Evolutionary conservation across 37 sponge, comb jelly and placozoan species (phyloP).

Genomic region (Theonella swinhoei): DNA sequence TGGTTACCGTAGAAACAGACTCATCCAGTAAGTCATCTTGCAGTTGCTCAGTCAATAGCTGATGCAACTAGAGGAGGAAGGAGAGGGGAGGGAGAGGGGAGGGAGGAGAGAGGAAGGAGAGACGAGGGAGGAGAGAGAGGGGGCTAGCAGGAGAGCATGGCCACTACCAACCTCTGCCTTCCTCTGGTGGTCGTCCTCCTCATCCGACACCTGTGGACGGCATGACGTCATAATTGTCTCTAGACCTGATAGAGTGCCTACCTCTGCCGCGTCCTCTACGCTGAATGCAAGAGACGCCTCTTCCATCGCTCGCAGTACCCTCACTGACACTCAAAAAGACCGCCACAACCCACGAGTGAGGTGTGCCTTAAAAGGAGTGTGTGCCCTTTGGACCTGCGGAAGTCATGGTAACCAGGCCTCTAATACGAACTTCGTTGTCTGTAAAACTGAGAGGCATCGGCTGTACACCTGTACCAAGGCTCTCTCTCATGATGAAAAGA

Average conservation of each 20-base stretch:
- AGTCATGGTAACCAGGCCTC: too few species aligned
- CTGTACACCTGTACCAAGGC: slow-evolving; percentile 7
- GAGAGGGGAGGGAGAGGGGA: not conserved
- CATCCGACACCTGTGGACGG: too few species aligned
- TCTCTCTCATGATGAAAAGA: slow-evolving; percentile 16
- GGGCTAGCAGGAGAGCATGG: too few species aligned
- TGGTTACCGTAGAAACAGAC: not conserved
- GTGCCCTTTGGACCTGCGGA: too few species aligned
- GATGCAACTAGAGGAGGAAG: slow-evolving; percentile 9
- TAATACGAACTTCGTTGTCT: not conserved
- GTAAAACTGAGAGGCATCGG: slow-evolving; percentile 17
- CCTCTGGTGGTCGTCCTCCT: slow-evolving; percentile 27
- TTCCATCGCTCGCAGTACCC: too few species aligned
- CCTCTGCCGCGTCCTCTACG: not conserved
- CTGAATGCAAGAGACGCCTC: not conserved
- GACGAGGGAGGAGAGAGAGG: not conserved
- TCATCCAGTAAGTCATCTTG: slow-evolving; percentile 41
- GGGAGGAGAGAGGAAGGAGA: not conserved
- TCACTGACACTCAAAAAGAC: not conserved
- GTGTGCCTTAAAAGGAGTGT: not conserved
- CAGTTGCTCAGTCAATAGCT: slow-evolving; percentile 39
- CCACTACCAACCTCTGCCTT: slow-evolving; percentile 34
- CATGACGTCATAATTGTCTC: too few species aligned
- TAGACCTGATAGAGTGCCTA: too few species aligned
- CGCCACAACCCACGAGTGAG: not conserved